Conservation (phyloP, 2,797 vertebrate genomes). For the Apogon hyalosoma region DNA sequence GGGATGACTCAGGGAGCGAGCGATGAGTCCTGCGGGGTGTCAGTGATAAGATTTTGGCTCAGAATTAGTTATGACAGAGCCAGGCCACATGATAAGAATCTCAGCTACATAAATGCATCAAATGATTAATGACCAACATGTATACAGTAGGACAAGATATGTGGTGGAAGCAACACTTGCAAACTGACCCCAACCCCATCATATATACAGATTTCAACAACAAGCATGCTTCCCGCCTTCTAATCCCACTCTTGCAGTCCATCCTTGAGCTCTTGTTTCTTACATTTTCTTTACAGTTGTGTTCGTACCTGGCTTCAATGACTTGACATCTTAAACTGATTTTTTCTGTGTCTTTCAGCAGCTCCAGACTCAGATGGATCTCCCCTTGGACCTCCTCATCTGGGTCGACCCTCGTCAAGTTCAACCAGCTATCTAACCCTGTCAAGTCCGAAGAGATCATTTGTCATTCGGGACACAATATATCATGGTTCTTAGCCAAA, state of each 20-base stretch:
- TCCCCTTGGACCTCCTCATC: slow-evolving; percentile 93
- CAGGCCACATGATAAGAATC: slow-evolving; percentile 5
- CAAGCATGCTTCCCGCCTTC: neutral
- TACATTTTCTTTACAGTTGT: neutral
- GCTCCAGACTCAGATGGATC: slow-evolving; percentile 86
- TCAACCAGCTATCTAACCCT: slow-evolving; percentile 92
- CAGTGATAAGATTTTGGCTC: slow-evolving; percentile 47
- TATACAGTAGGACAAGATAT: neutral
- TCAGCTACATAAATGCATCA: slow-evolving; percentile 10
- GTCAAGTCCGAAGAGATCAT: slow-evolving; percentile 25
- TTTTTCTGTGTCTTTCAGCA: slow-evolving; percentile 77
- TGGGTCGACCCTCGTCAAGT: slow-evolving; percentile 87
- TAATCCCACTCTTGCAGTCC: no score
- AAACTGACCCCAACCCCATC: neutral
- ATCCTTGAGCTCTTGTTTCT: neutral
- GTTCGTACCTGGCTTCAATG: slow-evolving; percentile 88
- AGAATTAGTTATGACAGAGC: slow-evolving; percentile 20
- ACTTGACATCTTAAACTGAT: slow-evolving; percentile 86
- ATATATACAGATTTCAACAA: neutral
- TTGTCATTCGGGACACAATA: neutral
- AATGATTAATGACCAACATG: slow-evolving; percentile 3
- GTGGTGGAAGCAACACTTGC: neutral
- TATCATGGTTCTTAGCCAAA: neutral
- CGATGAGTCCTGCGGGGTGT: slow-evolving; percentile 54
- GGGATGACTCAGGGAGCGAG: slow-evolving; percentile 56